Base-by-base conservation (phyloP, 2,888 invertebrate genomes). In the Smittia sp. region DNA sequence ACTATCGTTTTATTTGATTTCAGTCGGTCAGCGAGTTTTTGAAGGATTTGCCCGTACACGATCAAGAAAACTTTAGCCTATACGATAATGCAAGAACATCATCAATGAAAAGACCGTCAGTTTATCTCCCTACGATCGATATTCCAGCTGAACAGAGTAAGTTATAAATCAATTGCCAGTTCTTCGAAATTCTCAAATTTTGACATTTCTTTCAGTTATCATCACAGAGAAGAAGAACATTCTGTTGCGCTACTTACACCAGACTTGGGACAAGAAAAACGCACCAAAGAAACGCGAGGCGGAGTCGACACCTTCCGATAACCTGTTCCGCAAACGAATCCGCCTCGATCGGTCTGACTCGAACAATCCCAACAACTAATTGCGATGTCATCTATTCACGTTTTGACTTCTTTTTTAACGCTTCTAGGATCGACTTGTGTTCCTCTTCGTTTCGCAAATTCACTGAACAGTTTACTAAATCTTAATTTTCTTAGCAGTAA, bases 201-300 rank as follows among this genome's bases (percentile, higher is more conserved):
- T 58, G 22, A 18, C 18, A 58, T 76, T 75, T 76, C 78, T 87
- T 90, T 76, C 85, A 92, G 94, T 96, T 78, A 97, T 97, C 80
- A 96, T 96, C 58, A 94, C 96, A 80, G 97, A 97, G 83, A 96
- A 95, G 84, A 93, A 95, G 66, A 96, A 95, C 80, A 96, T 97
- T 79, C 85, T 97, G 75, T 83, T 97, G 79, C 89, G 96, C 84
- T 97, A 95, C 83, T 86, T 97, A 76, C 96, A 96, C 78, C 94
- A 96, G 22, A 73, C 73, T 18, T 73, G 73, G 73, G 73, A 73
- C 38, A 73, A 73, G 46, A 73, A 73, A 22, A 65, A 73, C 41
- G 62, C 62, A 46, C 73, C 73, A 1, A 73, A 73, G 62, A 73
- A 73, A 20, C 41, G 73, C 2, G 73, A 73, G 27, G 65, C 65